These are phyloP conservation scores for Apis cerana DNA, from an alignment of 1,140 invertebrate genomes.

Conservation along the genomic window DNA sequence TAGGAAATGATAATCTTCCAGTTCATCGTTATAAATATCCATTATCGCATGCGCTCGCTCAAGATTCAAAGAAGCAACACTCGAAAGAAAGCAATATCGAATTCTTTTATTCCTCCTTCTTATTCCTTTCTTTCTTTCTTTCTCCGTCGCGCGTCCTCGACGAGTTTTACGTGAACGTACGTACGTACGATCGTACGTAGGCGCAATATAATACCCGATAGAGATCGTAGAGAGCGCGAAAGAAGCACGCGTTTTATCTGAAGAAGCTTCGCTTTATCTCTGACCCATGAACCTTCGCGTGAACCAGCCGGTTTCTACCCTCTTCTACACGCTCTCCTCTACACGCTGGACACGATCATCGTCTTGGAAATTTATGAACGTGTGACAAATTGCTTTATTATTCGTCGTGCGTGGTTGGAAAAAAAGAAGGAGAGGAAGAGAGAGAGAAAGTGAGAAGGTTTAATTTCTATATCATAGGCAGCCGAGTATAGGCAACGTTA, in stretches of 20 bases:
- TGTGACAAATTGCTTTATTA: slow-evolving; percentile 31
- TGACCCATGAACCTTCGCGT: slow-evolving; percentile 42
- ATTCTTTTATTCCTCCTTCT: background rate
- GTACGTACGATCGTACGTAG: slow-evolving; percentile 11
- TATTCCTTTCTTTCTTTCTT: background rate
- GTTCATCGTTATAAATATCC: slow-evolving; percentile 68
- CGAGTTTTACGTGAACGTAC: slow-evolving; percentile 17
- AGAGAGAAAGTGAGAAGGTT: background rate
- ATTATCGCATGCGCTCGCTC: background rate
- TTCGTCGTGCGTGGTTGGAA: background rate
- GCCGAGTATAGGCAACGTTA: background rate
- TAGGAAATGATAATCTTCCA: slow-evolving; percentile 59
- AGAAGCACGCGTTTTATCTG: slow-evolving; percentile 48
- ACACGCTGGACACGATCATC: background rate
- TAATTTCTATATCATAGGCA: background rate
- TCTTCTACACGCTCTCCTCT: slow-evolving; percentile 9
- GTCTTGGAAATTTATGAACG: slow-evolving; percentile 10
- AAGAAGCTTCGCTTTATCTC: slow-evolving; percentile 48
- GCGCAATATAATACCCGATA: slow-evolving; percentile 49
- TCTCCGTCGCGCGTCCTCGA: background rate
- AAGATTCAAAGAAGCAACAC: background rate
- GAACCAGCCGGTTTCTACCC: slow-evolving; percentile 32
- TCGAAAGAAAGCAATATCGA: background rate
- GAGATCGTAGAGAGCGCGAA: slow-evolving; percentile 52
- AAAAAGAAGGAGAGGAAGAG: background rate